These are phyloP conservation scores for Drosophila neutralis DNA, from an alignment of 2,888 invertebrate species.

Conservation along the genomic window DNA sequence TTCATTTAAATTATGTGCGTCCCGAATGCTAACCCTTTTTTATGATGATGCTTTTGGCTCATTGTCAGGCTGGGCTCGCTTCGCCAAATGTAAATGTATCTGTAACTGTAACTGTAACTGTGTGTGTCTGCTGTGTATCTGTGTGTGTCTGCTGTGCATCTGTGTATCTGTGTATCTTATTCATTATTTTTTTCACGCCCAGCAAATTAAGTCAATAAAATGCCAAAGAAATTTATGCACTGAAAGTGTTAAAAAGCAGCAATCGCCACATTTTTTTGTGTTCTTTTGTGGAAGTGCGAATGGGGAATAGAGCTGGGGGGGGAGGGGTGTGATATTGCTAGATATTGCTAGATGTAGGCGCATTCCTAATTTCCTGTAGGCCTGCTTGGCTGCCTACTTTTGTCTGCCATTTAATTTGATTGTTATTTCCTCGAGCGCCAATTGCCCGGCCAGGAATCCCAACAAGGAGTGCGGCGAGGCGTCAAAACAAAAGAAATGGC, in stretches of 20 bases:
- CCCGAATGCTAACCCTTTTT: slow-evolving; percentile 55
- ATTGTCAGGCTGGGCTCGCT: slow-evolving; percentile 11
- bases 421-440: slow-evolving; percentile 69
- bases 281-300: not conserved
- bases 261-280: slow-evolving; percentile 25
- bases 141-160: not conserved
- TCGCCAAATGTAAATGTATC: slow-evolving; percentile 3
- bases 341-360: slow-evolving; percentile 30
- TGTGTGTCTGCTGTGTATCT: slow-evolving; percentile 3
- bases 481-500: slow-evolving; percentile 73
- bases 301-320: not conserved
- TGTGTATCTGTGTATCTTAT: slow-evolving; percentile 33
- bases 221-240: slow-evolving; percentile 64
- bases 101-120: slow-evolving; percentile 2
- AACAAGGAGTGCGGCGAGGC: slow-evolving; percentile 12
- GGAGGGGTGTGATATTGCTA: not conserved
- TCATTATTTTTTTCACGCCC: slow-evolving; percentile 73
- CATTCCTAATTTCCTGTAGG: slow-evolving; percentile 72
- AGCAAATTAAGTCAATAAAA: slow-evolving; percentile 74
- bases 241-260: slow-evolving; percentile 66
- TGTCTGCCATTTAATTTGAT: slow-evolving; percentile 74
- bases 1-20: slow-evolving; percentile 63
- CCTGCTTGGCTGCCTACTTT: slow-evolving; percentile 11
- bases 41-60: slow-evolving; percentile 19
- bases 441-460: slow-evolving; percentile 51